Evolutionary conservation across 2,888 invertebrate species (phyloP).

Genomic region (Lissonota sp.): DNA sequence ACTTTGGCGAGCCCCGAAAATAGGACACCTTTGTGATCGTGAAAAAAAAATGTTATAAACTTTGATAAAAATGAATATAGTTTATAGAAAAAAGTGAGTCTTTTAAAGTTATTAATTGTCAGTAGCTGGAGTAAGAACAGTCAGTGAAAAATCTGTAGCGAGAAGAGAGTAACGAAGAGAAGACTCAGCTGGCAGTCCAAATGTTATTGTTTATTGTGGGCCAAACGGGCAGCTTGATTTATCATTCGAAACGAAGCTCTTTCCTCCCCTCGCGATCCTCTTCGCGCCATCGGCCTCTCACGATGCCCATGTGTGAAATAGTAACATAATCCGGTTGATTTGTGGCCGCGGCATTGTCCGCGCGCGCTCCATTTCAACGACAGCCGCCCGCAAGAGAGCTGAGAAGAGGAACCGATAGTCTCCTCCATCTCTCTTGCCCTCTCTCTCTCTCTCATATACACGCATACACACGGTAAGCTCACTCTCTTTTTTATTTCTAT

Average conservation of each 20-base stretch:
- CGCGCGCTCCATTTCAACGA: constrained; percentile 77
- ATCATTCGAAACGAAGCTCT: constrained; percentile 74
- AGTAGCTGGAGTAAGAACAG: constrained; percentile 14
- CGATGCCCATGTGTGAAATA: constrained; percentile 80
- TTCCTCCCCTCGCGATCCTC: neutral
- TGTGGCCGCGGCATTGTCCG: constrained; percentile 80
- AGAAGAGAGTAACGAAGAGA: constrained; percentile 29
- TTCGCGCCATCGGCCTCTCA: constrained; percentile 2
- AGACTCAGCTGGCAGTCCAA: constrained; percentile 75
- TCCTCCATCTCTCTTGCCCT: constrained; percentile 47
- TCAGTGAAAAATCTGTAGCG: constrained; percentile 44
- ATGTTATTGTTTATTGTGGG: constrained; percentile 81
- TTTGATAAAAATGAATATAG: neutral
- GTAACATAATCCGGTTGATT: constrained; percentile 83
- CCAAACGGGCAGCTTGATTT: constrained; percentile 80
- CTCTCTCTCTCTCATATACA: neutral
- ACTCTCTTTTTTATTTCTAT: constrained; percentile 43
- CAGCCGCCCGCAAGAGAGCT: constrained; percentile 47
- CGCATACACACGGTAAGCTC: neutral
- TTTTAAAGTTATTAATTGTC: constrained; percentile 1
- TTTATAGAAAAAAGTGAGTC: neutral
- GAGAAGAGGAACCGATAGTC: constrained; percentile 59
- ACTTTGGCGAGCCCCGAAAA: no score
- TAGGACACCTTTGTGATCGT: no score
- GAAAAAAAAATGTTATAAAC: neutral